Conservation (phyloP, 2,797 vertebrate genomes). For the Rhabdomys pumilio region DNA sequence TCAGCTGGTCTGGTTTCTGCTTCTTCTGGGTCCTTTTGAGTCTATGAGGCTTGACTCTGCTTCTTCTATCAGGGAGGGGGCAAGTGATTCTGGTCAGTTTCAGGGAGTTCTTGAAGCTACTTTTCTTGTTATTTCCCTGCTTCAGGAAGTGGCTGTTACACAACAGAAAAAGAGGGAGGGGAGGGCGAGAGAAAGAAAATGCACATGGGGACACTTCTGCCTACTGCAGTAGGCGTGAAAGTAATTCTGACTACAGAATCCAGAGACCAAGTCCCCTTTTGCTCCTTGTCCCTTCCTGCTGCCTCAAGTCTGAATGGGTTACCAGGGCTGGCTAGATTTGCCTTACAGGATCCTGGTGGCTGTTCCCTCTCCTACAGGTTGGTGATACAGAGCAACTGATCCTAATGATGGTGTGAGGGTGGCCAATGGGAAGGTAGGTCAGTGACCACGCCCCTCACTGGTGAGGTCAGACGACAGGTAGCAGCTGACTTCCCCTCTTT, state of each 20-base stretch:
- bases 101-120: background rate
- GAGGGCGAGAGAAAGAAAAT: background rate
- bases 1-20: background rate
- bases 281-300: background rate
- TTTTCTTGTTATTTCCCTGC: background rate
- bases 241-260: background rate
- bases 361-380: background rate
- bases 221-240: background rate
- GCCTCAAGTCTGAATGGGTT: background rate
- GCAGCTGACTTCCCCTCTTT: background rate
- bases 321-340: too few relatives aligned
- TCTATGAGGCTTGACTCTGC: background rate
- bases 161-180: too few relatives aligned
- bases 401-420: accelerated
- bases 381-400: accelerated
- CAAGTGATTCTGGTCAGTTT: background rate
- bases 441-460: accelerated
- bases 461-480: background rate
- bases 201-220: accelerated
- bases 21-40: too few relatives aligned
- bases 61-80: background rate
- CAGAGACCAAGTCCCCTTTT: background rate
- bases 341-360: background rate
- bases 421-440: background rate
- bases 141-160: background rate